Evolutionary conservation across 2,888 invertebrate species (phyloP).

Genomic region (Cheilosia grossa): DNA sequence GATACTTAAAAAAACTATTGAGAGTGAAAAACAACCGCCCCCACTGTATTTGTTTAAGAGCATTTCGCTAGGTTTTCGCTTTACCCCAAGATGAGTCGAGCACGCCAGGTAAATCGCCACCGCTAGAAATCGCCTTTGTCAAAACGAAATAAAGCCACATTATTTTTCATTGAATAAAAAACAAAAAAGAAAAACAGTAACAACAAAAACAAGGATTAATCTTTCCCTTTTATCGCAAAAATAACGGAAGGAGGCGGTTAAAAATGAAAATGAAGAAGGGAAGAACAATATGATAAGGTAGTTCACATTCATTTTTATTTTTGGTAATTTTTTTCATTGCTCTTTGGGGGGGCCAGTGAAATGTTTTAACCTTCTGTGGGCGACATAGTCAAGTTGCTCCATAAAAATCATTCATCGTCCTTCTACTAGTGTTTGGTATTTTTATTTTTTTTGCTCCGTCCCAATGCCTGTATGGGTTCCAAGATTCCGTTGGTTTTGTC

Average conservation of each 20-base stretch:
- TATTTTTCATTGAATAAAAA: constrained; percentile 47
- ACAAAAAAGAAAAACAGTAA: constrained; percentile 23
- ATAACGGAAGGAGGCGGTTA: constrained; percentile 68
- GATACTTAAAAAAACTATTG: constrained; percentile 37
- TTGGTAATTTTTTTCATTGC: constrained; percentile 44
- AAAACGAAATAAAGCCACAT: constrained; percentile 57
- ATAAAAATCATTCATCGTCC: constrained; percentile 68
- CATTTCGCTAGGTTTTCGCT: constrained; percentile 43
- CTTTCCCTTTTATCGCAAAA: constrained; percentile 61
- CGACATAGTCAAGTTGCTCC: constrained; percentile 59
- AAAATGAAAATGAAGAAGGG: constrained; percentile 60
- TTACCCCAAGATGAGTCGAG: constrained; percentile 18
- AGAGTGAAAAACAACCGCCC: constrained; percentile 4
- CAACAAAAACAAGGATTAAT: constrained; percentile 70
- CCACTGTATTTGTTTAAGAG: constrained; percentile 8
- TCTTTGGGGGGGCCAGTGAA: constrained; percentile 7
- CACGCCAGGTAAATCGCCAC: constrained; percentile 59
- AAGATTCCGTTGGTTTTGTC: constrained; percentile 15
- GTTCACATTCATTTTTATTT: constrained; percentile 51
- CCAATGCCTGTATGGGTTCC: constrained; percentile 10
- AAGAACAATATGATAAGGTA: constrained; percentile 69
- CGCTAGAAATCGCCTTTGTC: constrained; percentile 31
- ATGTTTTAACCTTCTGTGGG: constrained; percentile 68
- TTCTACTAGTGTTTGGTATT: constrained; percentile 20
- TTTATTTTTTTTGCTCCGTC: neutral